Percentiles rank a stretch among this genome's conserved stretches.
phyloP scores from a whole-genome alignment of 2,113 vertebrate species.

The Rhegmatorhina hoffmannsi region DNA sequence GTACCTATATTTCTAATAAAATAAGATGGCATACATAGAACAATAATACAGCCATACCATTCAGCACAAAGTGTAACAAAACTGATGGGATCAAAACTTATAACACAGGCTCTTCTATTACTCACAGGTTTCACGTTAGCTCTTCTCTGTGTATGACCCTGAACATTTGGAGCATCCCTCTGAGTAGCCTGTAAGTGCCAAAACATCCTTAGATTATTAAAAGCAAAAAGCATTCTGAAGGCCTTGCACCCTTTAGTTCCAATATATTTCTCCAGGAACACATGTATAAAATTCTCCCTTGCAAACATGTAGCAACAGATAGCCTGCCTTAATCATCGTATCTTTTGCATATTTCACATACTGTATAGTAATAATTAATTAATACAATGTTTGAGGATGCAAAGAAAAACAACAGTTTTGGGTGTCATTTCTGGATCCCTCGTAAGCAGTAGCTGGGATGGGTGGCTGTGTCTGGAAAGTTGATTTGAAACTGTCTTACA shows the following conservation, averaged over 20 bases:
- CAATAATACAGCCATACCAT: background rate
- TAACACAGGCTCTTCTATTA: background rate
- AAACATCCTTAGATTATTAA: background rate
- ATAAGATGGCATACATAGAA: background rate
- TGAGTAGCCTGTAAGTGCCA: background rate
- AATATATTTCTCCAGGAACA: background rate
- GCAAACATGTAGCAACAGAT: background rate
- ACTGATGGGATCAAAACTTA: background rate
- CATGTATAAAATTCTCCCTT: background rate
- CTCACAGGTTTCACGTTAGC: background rate
- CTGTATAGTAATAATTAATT: background rate
- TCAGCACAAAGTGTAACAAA: background rate
- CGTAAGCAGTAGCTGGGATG: background rate
- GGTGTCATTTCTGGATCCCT: background rate
- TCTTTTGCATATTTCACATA: background rate
- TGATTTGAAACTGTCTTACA: background rate
- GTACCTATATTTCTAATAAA: background rate
- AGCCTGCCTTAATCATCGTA: background rate
- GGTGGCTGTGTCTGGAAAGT: background rate
- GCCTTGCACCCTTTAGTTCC: background rate
- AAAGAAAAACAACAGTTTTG: background rate
- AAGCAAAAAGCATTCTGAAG: background rate
- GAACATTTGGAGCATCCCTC: background rate
- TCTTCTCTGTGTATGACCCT: rapidly evolving
- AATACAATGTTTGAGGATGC: background rate